These are phyloP conservation scores for Ornithoptera priamus DNA, from an alignment of 2,888 invertebrate species.

Conservation along the genomic window DNA sequence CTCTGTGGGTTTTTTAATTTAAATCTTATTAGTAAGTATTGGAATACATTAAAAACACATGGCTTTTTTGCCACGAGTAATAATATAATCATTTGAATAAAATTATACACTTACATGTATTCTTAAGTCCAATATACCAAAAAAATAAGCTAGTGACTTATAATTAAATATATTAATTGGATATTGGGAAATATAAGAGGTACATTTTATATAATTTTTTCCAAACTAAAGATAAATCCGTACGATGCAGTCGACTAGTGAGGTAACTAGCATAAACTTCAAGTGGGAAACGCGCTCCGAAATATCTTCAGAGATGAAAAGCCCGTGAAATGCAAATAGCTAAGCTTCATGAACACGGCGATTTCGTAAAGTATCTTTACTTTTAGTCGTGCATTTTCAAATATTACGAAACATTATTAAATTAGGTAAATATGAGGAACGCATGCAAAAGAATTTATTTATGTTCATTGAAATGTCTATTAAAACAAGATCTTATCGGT, in stretches of 20 bases:
- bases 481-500: too few species aligned
- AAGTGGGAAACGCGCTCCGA: slow-evolving; percentile 59
- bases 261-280: slow-evolving; percentile 68
- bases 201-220: background rate
- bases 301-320: slow-evolving; percentile 60
- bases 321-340: slow-evolving; percentile 55
- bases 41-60: too few species aligned
- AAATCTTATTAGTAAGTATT: too few species aligned
- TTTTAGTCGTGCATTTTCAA: background rate
- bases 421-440: background rate
- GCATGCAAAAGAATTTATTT: too few species aligned
- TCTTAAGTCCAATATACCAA: too few species aligned
- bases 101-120: too few species aligned
- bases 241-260: slow-evolving; percentile 54
- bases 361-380: slow-evolving; percentile 39
- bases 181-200: background rate
- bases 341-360: slow-evolving; percentile 49
- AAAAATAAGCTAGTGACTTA: too few species aligned
- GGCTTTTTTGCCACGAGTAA: too few species aligned
- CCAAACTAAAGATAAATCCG: slow-evolving; percentile 5
- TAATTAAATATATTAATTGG: background rate
- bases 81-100: too few species aligned
- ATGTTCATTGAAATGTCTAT: too few species aligned
- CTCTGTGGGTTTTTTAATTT: too few species aligned
- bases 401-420: slow-evolving; percentile 11